Conservation (phyloP, 2,113 vertebrate genomes). For the Mastomys coucha region DNA sequence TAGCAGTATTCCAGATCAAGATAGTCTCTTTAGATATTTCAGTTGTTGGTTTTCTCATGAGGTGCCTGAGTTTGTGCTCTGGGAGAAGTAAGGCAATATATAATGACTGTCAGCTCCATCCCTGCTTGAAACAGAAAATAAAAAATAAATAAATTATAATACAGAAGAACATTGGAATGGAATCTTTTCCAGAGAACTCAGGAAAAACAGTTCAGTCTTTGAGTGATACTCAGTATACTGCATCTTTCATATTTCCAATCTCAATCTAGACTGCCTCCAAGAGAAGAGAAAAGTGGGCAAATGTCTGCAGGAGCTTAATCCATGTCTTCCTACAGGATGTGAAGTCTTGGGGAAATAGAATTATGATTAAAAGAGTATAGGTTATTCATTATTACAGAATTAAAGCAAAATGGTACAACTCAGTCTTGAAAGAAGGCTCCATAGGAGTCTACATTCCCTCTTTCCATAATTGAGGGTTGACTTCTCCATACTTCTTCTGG, state of each 20-base stretch:
- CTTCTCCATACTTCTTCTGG: too few relatives aligned
- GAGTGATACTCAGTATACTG: not conserved
- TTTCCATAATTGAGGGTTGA: not conserved
- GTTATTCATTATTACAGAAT: not conserved
- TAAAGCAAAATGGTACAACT: not conserved
- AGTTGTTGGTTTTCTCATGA: not conserved
- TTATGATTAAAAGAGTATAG: not conserved
- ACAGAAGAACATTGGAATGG: not conserved
- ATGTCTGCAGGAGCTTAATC: not conserved
- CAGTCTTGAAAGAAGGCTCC: not conserved
- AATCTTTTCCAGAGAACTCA: not conserved
- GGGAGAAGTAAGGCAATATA: not conserved
- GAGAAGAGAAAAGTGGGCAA: not conserved
- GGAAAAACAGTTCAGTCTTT: not conserved
- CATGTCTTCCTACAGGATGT: not conserved
- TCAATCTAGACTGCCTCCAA: rapidly evolving
- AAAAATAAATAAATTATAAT: not conserved
- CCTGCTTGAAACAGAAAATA: not conserved
- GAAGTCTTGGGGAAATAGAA: not conserved
- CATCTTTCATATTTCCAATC: not conserved
- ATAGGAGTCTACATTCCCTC: not conserved
- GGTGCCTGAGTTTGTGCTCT: not conserved
- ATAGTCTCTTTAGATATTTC: not conserved
- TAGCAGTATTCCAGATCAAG: not conserved
- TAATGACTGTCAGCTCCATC: not conserved